These are phyloP conservation scores for Luidia sarsii DNA, from an alignment of 53 echinoderm and acorn worm genomes.

Conservation along the genomic window DNA sequence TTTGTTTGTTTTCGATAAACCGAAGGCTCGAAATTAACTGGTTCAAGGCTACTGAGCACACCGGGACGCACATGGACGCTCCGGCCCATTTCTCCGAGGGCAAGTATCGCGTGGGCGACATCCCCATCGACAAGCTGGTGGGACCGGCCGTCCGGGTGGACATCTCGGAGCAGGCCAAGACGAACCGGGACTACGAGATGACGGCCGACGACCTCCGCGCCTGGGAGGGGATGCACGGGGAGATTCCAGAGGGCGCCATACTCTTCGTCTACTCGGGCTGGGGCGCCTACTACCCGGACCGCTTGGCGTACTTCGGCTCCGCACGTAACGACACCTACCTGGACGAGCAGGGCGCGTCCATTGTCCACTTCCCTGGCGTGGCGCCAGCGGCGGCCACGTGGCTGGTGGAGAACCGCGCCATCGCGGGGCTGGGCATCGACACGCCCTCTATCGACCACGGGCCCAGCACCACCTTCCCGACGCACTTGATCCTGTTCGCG, in stretches of 20 bases:
- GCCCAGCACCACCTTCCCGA: not conserved
- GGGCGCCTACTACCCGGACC: constrained; percentile 51
- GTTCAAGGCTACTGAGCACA: constrained; percentile 18
- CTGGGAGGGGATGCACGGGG: constrained; percentile 35
- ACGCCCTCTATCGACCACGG: constrained; percentile 38
- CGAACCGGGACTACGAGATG: constrained; percentile 10
- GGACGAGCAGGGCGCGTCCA: constrained; percentile 25
- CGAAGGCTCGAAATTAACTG: constrained; percentile 15
- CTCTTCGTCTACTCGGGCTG: constrained; percentile 48
- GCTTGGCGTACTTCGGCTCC: constrained; percentile 28
- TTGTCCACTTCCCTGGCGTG: constrained; percentile 48
- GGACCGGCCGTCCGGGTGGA: constrained; percentile 42
- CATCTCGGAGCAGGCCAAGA: constrained; percentile 26
- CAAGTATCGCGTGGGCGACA: not conserved
- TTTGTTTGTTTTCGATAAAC: not conserved
- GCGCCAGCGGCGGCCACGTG: constrained; percentile 45
- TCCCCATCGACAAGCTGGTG: constrained; percentile 6
- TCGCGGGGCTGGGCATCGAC: constrained; percentile 11
- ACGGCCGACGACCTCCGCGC: constrained; percentile 22
- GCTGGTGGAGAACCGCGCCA: constrained; percentile 18
- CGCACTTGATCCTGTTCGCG: constrained; percentile 3
- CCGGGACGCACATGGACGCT: constrained; percentile 40
- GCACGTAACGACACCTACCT: constrained; percentile 11
- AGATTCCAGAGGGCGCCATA: constrained; percentile 32
- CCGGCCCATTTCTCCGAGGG: constrained; percentile 31